A percentile compares a stretch with the other conserved stretches of the same genome.
These are phyloP conservation scores for Babylonia areolata DNA, from an alignment of 1,140 invertebrate species.

Conservation along the genomic window DNA sequence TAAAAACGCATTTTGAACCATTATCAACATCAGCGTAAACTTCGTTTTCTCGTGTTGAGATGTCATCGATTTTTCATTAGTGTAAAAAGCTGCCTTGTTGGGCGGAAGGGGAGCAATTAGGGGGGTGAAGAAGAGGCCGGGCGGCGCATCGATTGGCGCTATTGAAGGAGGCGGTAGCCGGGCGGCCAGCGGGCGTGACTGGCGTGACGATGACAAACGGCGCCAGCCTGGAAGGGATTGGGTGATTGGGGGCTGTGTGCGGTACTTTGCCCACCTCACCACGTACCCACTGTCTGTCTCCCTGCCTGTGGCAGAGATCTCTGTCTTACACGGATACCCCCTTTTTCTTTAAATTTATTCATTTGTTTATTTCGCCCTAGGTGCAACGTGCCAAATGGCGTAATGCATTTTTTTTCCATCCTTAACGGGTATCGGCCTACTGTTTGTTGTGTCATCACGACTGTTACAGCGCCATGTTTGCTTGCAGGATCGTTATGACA, in stretches of 20 bases:
- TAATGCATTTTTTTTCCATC: too few species aligned
- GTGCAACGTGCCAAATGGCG: too few species aligned
- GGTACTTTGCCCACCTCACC: too few species aligned
- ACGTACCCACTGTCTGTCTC: too few species aligned
- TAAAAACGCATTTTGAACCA: conserved; percentile 36
- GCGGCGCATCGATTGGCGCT: conserved; percentile 29
- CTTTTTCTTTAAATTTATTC: too few species aligned
- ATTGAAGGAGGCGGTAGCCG: background rate
- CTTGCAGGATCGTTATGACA: too few species aligned
- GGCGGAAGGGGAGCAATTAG: conserved; percentile 40
- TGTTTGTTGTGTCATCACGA: too few species aligned
- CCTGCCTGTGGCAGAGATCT: too few species aligned
- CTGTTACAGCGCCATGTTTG: too few species aligned
- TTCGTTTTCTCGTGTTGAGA: conserved; percentile 40
- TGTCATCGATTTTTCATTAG: conserved; percentile 42
- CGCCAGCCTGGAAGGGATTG: background rate
- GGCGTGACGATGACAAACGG: conserved; percentile 16
- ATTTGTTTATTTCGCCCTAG: too few species aligned
- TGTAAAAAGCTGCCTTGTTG: conserved; percentile 37
- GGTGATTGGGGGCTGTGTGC: background rate
- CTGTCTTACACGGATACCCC: too few species aligned
- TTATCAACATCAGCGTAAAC: conserved; percentile 40
- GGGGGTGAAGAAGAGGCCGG: conserved; percentile 10
- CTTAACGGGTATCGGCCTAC: too few species aligned
- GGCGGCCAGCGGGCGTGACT: conserved; percentile 26